These are phyloP conservation scores for Hybos culiciformis DNA, from an alignment of 2,888 invertebrate genomes.

Conservation along the genomic window DNA sequence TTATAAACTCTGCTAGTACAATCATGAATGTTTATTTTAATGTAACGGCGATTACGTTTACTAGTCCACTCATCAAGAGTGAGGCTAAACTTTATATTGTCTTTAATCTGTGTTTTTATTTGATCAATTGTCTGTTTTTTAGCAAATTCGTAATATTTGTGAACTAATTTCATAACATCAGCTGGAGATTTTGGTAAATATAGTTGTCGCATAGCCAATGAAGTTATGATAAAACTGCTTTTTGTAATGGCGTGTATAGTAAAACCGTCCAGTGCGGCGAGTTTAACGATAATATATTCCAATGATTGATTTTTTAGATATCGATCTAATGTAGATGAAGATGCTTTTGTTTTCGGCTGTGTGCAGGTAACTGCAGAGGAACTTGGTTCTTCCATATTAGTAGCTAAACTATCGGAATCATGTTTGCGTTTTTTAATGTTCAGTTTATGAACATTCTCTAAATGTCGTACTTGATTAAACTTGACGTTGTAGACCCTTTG, in stretches of 20 bases:
- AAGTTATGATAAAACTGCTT: neutral
- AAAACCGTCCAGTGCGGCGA: neutral
- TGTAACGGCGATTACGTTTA: neutral
- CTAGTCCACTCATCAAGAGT: conserved; percentile 3
- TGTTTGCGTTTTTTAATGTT: no score
- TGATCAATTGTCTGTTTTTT: neutral
- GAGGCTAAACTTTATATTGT: neutral
- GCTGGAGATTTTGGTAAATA: neutral
- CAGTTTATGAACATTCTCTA: no score
- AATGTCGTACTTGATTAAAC: no score
- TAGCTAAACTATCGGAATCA: no score
- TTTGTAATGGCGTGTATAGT: neutral
- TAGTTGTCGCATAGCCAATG: neutral
- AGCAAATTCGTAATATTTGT: neutral
- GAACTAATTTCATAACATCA: neutral
- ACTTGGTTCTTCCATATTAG: no score
- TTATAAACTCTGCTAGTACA: neutral
- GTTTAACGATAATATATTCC: neutral
- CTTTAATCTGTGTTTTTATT: conserved; percentile 7
- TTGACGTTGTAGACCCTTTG: no score
- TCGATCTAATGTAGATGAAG: neutral
- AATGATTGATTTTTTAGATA: conserved; percentile 13
- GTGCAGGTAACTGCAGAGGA: neutral
- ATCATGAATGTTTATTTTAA: conserved; percentile 6
- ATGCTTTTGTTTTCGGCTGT: neutral